These are phyloP conservation scores for Leistus spinibarbis DNA, from an alignment of 2,888 invertebrate genomes.

Conservation along the genomic window DNA sequence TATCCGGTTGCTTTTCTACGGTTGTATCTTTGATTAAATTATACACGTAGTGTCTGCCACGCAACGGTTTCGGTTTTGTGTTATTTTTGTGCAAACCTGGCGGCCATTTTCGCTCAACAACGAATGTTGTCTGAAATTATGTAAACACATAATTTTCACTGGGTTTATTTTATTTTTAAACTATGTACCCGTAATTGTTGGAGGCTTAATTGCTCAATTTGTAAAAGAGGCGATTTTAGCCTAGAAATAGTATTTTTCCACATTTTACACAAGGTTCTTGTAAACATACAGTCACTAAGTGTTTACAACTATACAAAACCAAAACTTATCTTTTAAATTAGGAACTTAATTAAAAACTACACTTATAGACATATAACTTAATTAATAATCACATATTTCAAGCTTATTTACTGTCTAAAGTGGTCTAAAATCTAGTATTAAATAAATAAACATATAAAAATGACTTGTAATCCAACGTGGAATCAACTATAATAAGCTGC, in stretches of 20 bases:
- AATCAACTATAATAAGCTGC: too few species aligned
- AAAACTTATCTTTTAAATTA: too few species aligned
- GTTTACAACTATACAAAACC: background rate
- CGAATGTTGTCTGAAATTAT: conserved; percentile 72
- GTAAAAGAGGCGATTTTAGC: conserved; percentile 8
- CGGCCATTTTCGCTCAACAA: conserved; percentile 70
- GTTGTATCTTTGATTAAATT: conserved; percentile 73
- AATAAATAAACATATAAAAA: too few species aligned
- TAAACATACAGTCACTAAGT: background rate
- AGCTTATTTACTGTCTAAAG: too few species aligned
- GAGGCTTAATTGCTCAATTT: conserved; percentile 15
- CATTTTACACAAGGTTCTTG: conserved; percentile 4
- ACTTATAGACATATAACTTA: background rate
- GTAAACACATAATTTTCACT: conserved; percentile 18
- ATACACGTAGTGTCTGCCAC: conserved; percentile 71
- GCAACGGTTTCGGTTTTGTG: conserved; percentile 60
- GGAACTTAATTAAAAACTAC: too few species aligned
- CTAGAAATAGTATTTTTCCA: conserved; percentile 24
- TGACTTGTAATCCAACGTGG: too few species aligned
- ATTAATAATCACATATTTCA: background rate
- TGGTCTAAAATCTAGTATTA: too few species aligned
- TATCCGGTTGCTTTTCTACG: conserved; percentile 59
- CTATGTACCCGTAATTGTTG: conserved; percentile 26
- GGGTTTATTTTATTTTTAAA: background rate
- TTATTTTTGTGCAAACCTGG: conserved; percentile 67